Percentiles rank a stretch among this genome's conserved stretches.
Evolutionary conservation across 1,140 invertebrate species (phyloP).

Genomic region (Zaprionus davidi): DNA sequence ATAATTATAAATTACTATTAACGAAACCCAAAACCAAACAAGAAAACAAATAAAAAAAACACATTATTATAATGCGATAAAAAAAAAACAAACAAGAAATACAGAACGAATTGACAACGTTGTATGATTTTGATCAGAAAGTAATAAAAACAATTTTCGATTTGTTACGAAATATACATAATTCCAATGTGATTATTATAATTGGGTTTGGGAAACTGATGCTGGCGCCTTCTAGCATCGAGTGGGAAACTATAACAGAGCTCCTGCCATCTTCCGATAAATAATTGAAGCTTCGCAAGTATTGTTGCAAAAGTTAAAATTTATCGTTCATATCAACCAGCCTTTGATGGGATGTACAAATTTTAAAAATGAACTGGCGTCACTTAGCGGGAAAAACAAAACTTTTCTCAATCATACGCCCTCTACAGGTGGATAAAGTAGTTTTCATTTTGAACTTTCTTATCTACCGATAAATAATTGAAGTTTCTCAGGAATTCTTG

Average conservation of each 20-base stretch:
- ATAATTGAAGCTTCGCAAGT: background rate
- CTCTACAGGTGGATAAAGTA: too few species aligned
- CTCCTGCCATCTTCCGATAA: background rate
- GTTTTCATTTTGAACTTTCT: too few species aligned
- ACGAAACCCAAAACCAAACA: constrained; percentile 63
- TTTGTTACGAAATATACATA: constrained; percentile 84
- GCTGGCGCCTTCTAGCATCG: background rate
- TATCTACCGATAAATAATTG: background rate
- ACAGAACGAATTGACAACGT: constrained; percentile 82
- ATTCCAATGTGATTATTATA: constrained; percentile 42
- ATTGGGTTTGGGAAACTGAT: background rate
- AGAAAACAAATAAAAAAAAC: constrained; percentile 32
- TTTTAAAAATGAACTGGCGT: background rate
- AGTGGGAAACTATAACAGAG: background rate
- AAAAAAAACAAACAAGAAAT: constrained; percentile 49
- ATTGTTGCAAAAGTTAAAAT: too few species aligned
- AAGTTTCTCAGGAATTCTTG: background rate
- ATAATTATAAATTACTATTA: constrained; percentile 80
- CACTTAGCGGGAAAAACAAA: too few species aligned
- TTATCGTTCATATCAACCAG: background rate
- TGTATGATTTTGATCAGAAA: constrained; percentile 84
- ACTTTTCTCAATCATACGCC: too few species aligned
- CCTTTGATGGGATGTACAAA: background rate
- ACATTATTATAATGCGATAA: constrained; percentile 64
- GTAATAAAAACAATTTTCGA: constrained; percentile 84